Base-by-base conservation (phyloP, 2,797 vertebrate genomes). In the Manis pentadactyla region DNA sequence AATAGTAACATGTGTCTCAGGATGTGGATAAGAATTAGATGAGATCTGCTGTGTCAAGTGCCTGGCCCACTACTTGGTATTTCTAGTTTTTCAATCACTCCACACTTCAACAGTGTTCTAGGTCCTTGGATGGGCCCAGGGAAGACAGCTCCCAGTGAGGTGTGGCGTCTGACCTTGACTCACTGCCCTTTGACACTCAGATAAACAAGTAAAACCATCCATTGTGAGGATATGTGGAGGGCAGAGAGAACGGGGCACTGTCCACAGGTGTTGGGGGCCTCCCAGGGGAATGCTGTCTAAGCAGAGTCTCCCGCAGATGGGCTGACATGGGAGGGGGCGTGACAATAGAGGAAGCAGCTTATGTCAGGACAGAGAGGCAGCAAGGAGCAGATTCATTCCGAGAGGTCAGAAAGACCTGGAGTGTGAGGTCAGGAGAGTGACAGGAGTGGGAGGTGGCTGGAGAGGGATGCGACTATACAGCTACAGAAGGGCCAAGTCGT, bases 401-500 rank as follows among this genome's bases (percentile, higher is more conserved):
- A 77, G 25, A 42, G 12, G 4, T 0, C 23, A 7, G 51, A 8
- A 1, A 69, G 63, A 64, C 5, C 57, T 25, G 25, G 12, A 7
- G 42, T 25, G 0, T 0, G 21, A 8, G 11, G 25, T 21, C 49
- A 63, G 59, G 68, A 75, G 55, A 69, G 11, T 4, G 19, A 42
- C 27, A 0, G 21, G 10, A 21, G 31, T 2, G n/a, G 46, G 71
- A 18, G 9, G 5, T 19, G 21, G 37, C 49, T 37, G 2, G 23
- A 84, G 53, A 57, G 12, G 7, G 4, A 17, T 6, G 8, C 2
- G 25, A 5, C 51, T 27, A 1, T 7, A 1, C 8, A 49, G 59
- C 11, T 25, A 19, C 12, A 0, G 11, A 42, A 64, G 5, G 21
- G 10, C 27, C 37, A 10, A 18, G 59, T 42, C 23, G 7, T 1